phyloP scores from a whole-genome alignment of 2,888 invertebrate genomes.

The Poecilus cupreus region DNA sequence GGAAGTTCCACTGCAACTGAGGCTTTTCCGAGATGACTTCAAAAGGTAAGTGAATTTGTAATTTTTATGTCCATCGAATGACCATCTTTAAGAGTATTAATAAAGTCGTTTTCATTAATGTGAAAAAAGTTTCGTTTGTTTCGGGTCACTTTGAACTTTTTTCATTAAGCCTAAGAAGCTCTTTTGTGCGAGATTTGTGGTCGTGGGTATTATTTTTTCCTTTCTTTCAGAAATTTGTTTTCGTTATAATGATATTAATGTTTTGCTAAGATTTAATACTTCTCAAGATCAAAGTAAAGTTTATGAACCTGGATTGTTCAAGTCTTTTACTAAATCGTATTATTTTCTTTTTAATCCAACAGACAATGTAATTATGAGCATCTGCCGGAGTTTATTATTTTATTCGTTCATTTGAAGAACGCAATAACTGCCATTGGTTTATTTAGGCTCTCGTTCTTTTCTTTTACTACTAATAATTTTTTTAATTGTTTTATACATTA shows the following conservation, averaged over 20 bases:
- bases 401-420: no score
- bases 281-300: constrained; percentile 28
- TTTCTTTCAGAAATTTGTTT: constrained; percentile 15
- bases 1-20: neutral
- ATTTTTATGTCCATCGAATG: neutral
- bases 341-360: constrained; percentile 29
- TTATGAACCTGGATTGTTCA: neutral
- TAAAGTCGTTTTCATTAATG: neutral
- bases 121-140: constrained; percentile 2
- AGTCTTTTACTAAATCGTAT: neutral
- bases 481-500: no score
- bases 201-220: neutral
- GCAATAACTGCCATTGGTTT: no score
- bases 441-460: no score
- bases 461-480: no score
- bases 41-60: neutral
- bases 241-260: neutral
- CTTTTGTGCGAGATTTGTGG: neutral
- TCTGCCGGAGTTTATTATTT: neutral
- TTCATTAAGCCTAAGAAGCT: constrained; percentile 10
- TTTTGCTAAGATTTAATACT: constrained; percentile 17
- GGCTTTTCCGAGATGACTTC: neutral
- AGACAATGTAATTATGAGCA: neutral
- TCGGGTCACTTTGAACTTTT: neutral
- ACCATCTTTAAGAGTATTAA: neutral